phyloP scores from a whole-genome alignment of 2,113 vertebrate genomes.

The Pseudopodoces humilis region DNA sequence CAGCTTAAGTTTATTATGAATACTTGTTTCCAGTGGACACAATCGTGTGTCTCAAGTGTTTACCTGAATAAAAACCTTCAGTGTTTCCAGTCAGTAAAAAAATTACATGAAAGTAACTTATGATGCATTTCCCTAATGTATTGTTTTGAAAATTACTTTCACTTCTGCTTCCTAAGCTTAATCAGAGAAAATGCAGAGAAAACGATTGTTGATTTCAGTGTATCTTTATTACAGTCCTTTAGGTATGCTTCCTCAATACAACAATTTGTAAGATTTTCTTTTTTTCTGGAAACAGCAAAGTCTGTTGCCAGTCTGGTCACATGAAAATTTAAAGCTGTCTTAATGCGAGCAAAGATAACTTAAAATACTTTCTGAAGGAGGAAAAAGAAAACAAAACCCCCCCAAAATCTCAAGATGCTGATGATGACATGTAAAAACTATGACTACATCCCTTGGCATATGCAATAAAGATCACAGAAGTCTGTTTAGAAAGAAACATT shows the following conservation, averaged over 20 bases:
- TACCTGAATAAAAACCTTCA: neutral
- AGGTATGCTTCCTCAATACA: neutral
- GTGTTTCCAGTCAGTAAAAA: neutral
- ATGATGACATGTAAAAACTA: neutral
- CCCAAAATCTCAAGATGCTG: neutral
- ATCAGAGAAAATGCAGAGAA: neutral
- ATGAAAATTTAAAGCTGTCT: neutral
- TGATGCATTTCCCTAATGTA: neutral
- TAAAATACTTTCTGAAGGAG: neutral
- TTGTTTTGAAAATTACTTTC: neutral
- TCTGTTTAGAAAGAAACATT: neutral
- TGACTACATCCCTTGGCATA: neutral
- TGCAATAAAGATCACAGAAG: neutral
- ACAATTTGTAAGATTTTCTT: neutral
- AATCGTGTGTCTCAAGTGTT: neutral
- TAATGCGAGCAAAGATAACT: neutral
- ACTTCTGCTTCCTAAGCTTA: neutral
- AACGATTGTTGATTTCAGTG: neutral
- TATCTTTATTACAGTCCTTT: neutral
- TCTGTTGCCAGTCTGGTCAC: neutral
- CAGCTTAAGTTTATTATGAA: neutral
- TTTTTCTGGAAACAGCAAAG: neutral
- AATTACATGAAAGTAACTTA: neutral
- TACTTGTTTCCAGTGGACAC: neutral
- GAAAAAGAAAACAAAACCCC: neutral